These are phyloP conservation scores for Drosophila aldrichi DNA, from an alignment of 2,888 invertebrate species.

Conservation along the genomic window DNA sequence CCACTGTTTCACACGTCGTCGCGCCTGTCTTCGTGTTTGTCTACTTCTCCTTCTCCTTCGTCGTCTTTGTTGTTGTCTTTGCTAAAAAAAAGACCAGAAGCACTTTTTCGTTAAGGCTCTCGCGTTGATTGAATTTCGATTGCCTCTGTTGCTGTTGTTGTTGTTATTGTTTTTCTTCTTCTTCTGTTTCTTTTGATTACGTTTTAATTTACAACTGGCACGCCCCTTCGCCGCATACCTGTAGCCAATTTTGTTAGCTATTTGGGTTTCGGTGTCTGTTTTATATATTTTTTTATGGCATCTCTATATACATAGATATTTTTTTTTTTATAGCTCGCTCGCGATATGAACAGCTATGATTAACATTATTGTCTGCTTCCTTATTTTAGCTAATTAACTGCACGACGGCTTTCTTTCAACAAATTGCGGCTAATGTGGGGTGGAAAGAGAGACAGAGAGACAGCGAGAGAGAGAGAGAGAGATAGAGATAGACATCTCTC, in stretches of 20 bases:
- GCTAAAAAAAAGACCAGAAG: conserved; percentile 68
- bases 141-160: conserved; percentile 6
- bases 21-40: conserved; percentile 4
- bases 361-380: conserved; percentile 71
- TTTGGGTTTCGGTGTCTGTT: conserved; percentile 78
- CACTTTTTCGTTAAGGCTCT: conserved; percentile 28
- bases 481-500: background rate
- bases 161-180: background rate
- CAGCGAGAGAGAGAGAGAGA: conserved; percentile 12
- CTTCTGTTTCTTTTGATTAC: conserved; percentile 53
- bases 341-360: conserved; percentile 57
- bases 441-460: conserved; percentile 16
- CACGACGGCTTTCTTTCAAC: conserved; percentile 57
- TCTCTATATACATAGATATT: conserved; percentile 40
- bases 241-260: conserved; percentile 42
- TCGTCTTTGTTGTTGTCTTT: background rate
- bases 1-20: conserved; percentile 73
- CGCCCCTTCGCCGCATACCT: conserved; percentile 45
- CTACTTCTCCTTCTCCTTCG: background rate
- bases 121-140: conserved; percentile 62
- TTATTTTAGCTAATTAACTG: conserved; percentile 72
- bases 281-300: conserved; percentile 44
- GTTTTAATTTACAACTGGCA: conserved; percentile 54
- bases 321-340: conserved; percentile 57
- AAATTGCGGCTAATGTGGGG: conserved; percentile 62